phyloP scores from a whole-genome alignment of 2,888 invertebrate species.

The Lithosia quadra region DNA sequence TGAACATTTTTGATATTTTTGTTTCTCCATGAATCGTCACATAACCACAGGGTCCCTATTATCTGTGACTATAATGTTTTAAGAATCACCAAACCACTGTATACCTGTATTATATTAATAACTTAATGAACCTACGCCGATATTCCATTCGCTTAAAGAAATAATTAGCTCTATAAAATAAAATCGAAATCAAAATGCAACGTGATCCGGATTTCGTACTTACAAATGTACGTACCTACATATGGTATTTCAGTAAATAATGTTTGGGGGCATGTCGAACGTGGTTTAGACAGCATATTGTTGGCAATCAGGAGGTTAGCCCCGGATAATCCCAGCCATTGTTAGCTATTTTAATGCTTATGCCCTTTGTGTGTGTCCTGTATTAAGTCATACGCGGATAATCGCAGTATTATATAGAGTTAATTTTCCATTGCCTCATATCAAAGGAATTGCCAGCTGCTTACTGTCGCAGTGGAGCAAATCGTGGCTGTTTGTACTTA shows the following conservation, averaged over 20 bases:
- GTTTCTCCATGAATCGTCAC: no score
- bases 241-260: conserved; percentile 30
- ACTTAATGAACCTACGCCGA: neutral
- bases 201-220: neutral
- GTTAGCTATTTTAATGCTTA: conserved; percentile 86
- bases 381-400: conserved; percentile 86
- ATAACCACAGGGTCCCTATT: no score
- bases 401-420: conserved; percentile 84
- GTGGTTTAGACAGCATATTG: conserved; percentile 70
- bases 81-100: no score
- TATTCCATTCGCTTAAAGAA: neutral
- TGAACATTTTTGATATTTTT: no score
- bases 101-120: no score
- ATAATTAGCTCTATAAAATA: neutral
- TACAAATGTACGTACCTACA: conserved; percentile 18
- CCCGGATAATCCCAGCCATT: conserved; percentile 82
- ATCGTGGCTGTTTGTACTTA: conserved; percentile 60
- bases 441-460: conserved; percentile 78
- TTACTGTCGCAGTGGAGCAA: conserved; percentile 66
- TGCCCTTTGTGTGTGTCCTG: conserved; percentile 80
- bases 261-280: conserved; percentile 50
- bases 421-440: conserved; percentile 81
- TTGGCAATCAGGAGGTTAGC: conserved; percentile 72
- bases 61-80: no score
- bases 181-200: conserved; percentile 3